phyloP scores from a whole-genome alignment of 2,113 vertebrate species.

The Puntigrus tetrazona region DNA sequence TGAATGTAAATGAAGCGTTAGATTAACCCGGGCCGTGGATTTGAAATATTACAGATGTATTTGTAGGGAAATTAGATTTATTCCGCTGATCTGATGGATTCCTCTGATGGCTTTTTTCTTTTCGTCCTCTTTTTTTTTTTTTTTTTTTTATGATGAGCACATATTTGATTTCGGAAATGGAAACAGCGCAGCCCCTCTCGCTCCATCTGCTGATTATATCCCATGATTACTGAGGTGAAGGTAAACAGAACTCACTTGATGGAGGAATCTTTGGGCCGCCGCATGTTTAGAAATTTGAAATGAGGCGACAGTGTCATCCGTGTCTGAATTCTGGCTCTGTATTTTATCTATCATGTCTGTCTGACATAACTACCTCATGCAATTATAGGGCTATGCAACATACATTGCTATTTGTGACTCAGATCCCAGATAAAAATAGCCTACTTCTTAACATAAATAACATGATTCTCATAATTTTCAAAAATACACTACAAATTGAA shows the following conservation, averaged over 20 bases:
- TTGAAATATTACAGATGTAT: conserved; percentile 64
- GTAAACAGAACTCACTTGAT: conserved; percentile 46
- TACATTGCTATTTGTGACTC: not conserved
- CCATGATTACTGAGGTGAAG: conserved; percentile 48
- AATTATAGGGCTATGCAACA: not conserved
- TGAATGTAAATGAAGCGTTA: conserved; percentile 75
- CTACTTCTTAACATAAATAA: too few species aligned
- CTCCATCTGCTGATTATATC: conserved; percentile 41
- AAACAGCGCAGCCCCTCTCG: conserved; percentile 55
- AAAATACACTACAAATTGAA: not conserved
- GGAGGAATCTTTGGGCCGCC: conserved; percentile 15
- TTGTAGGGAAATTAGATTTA: conserved; percentile 69
- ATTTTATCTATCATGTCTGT: not conserved
- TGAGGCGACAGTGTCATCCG: conserved; percentile 26
- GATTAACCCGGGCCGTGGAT: conserved; percentile 67
- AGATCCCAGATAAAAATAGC: not conserved
- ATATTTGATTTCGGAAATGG: conserved; percentile 80
- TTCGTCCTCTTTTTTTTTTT: conserved; percentile 45
- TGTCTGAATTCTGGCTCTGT: conserved; percentile 2
- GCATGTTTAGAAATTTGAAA: conserved; percentile 23
- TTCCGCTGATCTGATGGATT: conserved; percentile 64
- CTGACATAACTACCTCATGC: not conserved
- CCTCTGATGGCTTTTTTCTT: conserved; percentile 51
- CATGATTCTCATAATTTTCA: not conserved
- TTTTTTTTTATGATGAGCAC: conserved; percentile 67